Evolutionary conservation across 2,888 invertebrate species (phyloP), one percentile per base, ranked within the genome.

Genomic region (Trichopria drosophilae): DNA sequence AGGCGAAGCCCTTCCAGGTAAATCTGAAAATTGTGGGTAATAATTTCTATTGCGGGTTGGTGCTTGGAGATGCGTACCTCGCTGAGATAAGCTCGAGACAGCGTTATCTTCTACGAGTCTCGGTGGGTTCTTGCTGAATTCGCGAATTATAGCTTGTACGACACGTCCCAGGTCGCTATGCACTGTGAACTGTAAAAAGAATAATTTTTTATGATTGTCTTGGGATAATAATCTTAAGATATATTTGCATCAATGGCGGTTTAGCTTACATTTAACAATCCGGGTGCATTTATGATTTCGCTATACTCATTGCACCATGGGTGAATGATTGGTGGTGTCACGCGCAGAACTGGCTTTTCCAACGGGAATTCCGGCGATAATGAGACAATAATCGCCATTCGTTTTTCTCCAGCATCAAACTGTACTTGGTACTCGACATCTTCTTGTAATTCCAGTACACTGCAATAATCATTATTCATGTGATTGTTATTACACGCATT

Each of bases 151-250:
- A 15, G 87, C 90, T 72, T 89, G 89, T 0, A 90, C 90, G 3
- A 90, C 85, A 49, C 89, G 81, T 1, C 88, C 88, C 58, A 90
- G 79, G 75, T 90, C 90, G 1, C 89, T 89, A 75, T 89, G 88
- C 31, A 84, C 77, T 13, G 88, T 85, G 66, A 85, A 90, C 82
- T 85, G 57, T 23, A 61, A 47, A 23, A 16, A 48, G 10, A 35
- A 34, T 35, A 47, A 34, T 16, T 5, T 7, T 7, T 36, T 24
- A 37, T 9, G 20, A 28, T 19, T n/a, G 19, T 13, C 4, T 18
- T 19, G 24, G 35, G 45, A 29, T 34, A 15, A 20, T n/a, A 24
- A 19, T n/a, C 35, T 26, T 18, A 9, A 24, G 9, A 1, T 1
- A 22, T 26, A 12, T 18, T 26, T 39, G 10, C 26, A 40, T 40